Evolutionary conservation across 2,113 vertebrate genomes (phyloP).

Genomic region (Myrmecophaga tridactyla): DNA sequence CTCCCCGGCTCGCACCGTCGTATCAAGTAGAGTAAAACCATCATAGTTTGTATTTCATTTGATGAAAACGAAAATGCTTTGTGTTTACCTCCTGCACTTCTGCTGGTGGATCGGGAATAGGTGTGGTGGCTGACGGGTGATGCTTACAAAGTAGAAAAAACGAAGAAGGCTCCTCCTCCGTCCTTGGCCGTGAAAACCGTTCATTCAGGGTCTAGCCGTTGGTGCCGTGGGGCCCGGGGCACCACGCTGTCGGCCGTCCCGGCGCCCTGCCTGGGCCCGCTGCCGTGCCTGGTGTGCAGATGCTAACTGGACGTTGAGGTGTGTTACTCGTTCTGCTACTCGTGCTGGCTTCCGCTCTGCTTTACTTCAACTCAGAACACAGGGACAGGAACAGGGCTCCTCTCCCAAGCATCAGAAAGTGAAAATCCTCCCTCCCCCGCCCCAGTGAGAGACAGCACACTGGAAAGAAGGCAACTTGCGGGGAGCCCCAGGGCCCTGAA

Average conservation of each 20-base stretch:
- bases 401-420: neutral
- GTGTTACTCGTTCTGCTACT: neutral
- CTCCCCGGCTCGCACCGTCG: neutral
- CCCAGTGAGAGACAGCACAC: too few relatives aligned
- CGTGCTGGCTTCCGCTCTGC: neutral
- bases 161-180: neutral
- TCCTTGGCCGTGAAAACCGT: neutral
- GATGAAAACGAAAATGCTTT: neutral
- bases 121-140: rapidly evolving
- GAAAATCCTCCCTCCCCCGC: too few relatives aligned
- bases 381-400: neutral
- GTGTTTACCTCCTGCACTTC: neutral
- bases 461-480: rapidly evolving
- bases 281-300: too few relatives aligned
- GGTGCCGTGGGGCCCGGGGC: neutral
- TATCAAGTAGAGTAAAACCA: too few relatives aligned
- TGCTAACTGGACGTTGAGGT: too few relatives aligned
- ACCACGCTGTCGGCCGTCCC: rapidly evolving
- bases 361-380: neutral
- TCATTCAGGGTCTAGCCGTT: too few relatives aligned
- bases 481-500: too few relatives aligned
- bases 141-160: neutral
- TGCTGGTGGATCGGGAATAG: neutral
- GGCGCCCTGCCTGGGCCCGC: rapidly evolving
- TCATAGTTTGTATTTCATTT: neutral